phyloP scores from a whole-genome alignment of 1,140 invertebrate species.

The Drosophila sp. region DNA sequence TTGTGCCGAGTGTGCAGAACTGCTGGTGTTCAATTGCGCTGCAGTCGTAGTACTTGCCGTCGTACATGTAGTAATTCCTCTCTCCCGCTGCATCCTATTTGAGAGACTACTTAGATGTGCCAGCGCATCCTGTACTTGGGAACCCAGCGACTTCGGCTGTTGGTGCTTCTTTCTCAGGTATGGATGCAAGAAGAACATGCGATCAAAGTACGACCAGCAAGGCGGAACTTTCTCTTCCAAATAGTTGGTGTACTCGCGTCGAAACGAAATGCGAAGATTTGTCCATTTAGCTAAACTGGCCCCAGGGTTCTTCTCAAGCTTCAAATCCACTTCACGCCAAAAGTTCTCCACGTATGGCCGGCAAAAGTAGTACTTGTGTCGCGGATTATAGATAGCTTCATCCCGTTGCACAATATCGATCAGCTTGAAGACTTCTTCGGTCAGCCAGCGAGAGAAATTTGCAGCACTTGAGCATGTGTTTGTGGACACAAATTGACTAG shows the following conservation, averaged over 20 bases:
- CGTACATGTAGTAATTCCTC: slow-evolving; percentile 49
- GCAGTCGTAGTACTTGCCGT: slow-evolving; percentile 37
- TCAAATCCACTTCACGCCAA: slow-evolving; percentile 79
- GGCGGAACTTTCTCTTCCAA: slow-evolving; percentile 80
- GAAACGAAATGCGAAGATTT: slow-evolving; percentile 79
- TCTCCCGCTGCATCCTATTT: slow-evolving; percentile 73
- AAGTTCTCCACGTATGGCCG: slow-evolving; percentile 83
- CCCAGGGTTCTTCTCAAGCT: slow-evolving; percentile 82
- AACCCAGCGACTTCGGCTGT: slow-evolving; percentile 75
- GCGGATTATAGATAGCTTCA: slow-evolving; percentile 82
- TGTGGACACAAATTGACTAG: slow-evolving; percentile 56
- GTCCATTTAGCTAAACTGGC: slow-evolving; percentile 84
- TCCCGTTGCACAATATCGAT: slow-evolving; percentile 81
- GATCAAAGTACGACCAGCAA: slow-evolving; percentile 82
- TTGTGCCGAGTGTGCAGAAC: slow-evolving; percentile 32
- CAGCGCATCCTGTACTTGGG: slow-evolving; percentile 77
- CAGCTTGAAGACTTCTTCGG: slow-evolving; percentile 79
- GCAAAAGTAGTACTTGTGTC: slow-evolving; percentile 82
- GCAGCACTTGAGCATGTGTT: slow-evolving; percentile 52
- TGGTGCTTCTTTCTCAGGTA: slow-evolving; percentile 80
- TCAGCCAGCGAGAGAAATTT: slow-evolving; percentile 76
- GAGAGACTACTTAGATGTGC: slow-evolving; percentile 74
- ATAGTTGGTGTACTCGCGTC: slow-evolving; percentile 80
- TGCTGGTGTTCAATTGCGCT: slow-evolving; percentile 40
- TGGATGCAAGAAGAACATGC: slow-evolving; percentile 81